Percentiles rank a stretch among this genome's conserved stretches.
phyloP scores from a whole-genome alignment of 2,797 vertebrate genomes.

The Neoniphon sammara region DNA sequence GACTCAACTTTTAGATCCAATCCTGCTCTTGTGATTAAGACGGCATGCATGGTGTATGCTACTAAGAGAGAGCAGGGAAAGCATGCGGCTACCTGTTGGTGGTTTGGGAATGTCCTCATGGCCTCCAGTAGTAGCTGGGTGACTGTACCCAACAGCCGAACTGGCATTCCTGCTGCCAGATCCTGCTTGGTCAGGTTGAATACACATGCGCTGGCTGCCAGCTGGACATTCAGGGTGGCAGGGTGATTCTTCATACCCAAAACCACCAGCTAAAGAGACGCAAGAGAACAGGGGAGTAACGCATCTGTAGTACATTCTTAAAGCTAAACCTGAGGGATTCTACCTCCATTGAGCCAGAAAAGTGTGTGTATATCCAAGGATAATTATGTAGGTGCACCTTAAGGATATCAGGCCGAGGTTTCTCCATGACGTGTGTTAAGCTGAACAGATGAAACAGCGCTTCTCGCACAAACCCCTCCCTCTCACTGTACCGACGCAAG shows the following conservation, averaged over 20 bases:
- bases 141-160: conserved; percentile 91
- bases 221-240: conserved; percentile 94
- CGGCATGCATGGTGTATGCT: neutral
- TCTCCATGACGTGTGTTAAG: conserved; percentile 96
- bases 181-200: conserved; percentile 99
- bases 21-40: neutral
- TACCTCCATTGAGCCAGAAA: neutral
- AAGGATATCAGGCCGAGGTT: conserved; percentile 95
- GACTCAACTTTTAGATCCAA: neutral
- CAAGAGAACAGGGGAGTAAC: neutral
- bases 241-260: conserved; percentile 98
- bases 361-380: neutral
- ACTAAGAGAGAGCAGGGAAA: neutral
- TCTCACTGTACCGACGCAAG: conserved; percentile 93
- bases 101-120: conserved; percentile 98
- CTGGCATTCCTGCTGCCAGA: conserved; percentile 94
- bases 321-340: neutral
- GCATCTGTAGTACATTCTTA: neutral
- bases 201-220: conserved; percentile 97
- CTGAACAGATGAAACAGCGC: conserved; percentile 98
- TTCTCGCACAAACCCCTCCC: conserved; percentile 97
- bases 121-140: conserved; percentile 96
- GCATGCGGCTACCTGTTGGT: conserved; percentile 89
- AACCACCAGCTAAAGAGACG: conserved; percentile 88
- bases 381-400: conserved; percentile 82